A percentile compares a stretch with the other conserved stretches of the same genome.
Evolutionary conservation across 2,888 invertebrate species (phyloP).

Genomic region (Tetragnatha montana): DNA sequence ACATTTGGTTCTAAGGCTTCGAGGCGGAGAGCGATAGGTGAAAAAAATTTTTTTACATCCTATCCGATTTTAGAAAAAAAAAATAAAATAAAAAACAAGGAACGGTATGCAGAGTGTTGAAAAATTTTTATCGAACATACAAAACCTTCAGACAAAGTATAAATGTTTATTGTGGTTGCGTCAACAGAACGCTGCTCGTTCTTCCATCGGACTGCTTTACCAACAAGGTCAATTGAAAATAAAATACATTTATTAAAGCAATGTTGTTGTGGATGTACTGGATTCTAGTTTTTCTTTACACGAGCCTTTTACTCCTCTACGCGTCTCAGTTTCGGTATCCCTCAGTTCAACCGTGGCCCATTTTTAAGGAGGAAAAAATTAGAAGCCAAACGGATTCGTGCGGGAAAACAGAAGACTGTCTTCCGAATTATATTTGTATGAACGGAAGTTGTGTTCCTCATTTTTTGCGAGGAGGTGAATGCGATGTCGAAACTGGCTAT

Average conservation of each 20-base stretch:
- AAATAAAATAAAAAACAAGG: neutral
- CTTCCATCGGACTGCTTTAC: slow-evolving; percentile 5
- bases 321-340: neutral
- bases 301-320: neutral
- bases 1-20: too few relatives aligned
- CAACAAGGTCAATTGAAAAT: neutral
- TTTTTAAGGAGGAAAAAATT: neutral
- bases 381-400: neutral
- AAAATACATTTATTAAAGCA: slow-evolving; percentile 8
- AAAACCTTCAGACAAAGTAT: slow-evolving; percentile 17
- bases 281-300: neutral
- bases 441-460: neutral
- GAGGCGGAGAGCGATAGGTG: too few relatives aligned
- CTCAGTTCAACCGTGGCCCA: neutral
- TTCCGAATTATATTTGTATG: neutral
- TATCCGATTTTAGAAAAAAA: too few relatives aligned
- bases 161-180: neutral
- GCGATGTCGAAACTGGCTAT: neutral
- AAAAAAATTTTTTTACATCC: too few relatives aligned
- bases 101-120: slow-evolving; percentile 13
- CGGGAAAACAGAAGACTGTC: neutral
- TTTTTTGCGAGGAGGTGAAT: neutral
- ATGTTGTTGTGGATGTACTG: neutral
- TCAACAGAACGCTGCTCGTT: neutral
- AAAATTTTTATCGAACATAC: neutral